These are phyloP conservation scores for Alectoris magna DNA, from an alignment of 2,797 vertebrate genomes.

Conservation along the genomic window DNA sequence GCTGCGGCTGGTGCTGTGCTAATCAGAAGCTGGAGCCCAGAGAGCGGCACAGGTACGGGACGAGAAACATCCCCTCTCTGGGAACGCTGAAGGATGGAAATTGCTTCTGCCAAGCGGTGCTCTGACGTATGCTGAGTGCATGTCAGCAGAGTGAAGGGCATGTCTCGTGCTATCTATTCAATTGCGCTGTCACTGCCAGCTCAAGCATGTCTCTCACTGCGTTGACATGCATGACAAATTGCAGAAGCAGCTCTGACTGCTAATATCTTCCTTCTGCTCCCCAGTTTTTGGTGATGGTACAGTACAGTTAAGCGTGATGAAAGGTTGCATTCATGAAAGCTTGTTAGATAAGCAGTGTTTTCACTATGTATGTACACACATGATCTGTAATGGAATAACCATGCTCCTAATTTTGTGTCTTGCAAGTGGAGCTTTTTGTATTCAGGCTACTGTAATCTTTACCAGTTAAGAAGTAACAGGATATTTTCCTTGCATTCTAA, in stretches of 20 bases:
- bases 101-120: background rate
- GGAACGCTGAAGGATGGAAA: slow-evolving; percentile 11
- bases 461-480: background rate
- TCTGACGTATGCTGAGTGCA: background rate
- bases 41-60: background rate
- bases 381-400: background rate
- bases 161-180: background rate
- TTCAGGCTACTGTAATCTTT: background rate
- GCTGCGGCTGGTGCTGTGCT: background rate
- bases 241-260: background rate
- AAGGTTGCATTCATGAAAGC: background rate
- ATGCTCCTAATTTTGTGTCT: background rate
- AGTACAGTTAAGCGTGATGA: background rate
- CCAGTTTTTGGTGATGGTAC: accelerated
- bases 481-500: background rate
- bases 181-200: background rate
- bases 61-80: background rate
- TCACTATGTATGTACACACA: accelerated
- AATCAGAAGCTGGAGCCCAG: background rate
- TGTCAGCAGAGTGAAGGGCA: slow-evolving; percentile 13
- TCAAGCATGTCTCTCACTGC: slow-evolving; percentile 6
- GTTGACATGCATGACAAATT: slow-evolving; percentile 10
- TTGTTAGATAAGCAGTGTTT: background rate
- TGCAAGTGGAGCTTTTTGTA: background rate
- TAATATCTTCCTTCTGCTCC: background rate